Percentiles rank a stretch among this genome's conserved stretches.
Evolutionary conservation across 1,140 invertebrate genomes (phyloP).

Genomic region (Caenorhabditis elegans): WBcel235 BX284603.4:7312501-7313000

Average conservation of each 20-base stretch:
- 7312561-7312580: conserved; percentile 61
- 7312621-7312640: conserved; percentile 49
- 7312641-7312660: conserved; percentile 45
- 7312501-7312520: conserved; percentile 70
- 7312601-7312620: conserved; percentile 52
- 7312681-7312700: conserved; percentile 47
- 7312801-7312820: conserved; percentile 46
- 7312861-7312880: conserved; percentile 47
- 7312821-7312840: conserved; percentile 47
- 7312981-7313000: neutral
- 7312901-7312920: conserved; percentile 40
- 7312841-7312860: conserved; percentile 48
- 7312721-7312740: neutral
- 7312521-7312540: conserved; percentile 68
- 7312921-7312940: neutral
- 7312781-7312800: conserved; percentile 46
- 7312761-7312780: conserved; percentile 46
- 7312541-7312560: conserved; percentile 57
- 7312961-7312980: neutral
- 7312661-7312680: conserved; percentile 50
- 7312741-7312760: conserved; percentile 45
- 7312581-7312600: conserved; percentile 56
- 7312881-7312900: conserved; percentile 43
- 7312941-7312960: too few species aligned
- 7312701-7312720: conserved; percentile 38